Evolutionary conservation across 92 coral and sea anemone genomes (phyloP).

Genomic region (Scolanthus callimorphus): DNA sequence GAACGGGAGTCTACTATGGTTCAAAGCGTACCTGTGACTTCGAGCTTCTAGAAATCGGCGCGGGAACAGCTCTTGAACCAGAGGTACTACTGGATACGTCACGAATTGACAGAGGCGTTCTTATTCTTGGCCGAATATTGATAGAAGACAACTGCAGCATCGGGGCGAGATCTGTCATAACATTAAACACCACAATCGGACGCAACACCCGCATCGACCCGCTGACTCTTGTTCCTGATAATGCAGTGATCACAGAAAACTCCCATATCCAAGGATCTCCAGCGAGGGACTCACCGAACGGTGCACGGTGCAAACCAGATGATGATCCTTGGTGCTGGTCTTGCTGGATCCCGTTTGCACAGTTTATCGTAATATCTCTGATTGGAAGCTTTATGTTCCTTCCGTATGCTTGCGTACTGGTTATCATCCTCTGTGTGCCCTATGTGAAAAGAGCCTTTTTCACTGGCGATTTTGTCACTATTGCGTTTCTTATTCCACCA

Average conservation of each 20-base stretch:
- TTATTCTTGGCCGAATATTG: not conserved
- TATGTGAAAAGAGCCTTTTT: not conserved
- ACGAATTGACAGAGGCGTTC: not conserved
- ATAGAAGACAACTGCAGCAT: conserved; percentile 4
- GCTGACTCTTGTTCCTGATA: conserved; percentile 1
- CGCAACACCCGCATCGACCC: conserved; percentile 2
- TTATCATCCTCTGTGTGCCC: not conserved
- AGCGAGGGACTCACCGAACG: not conserved
- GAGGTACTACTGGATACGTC: not conserved
- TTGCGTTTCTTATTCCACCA: not conserved
- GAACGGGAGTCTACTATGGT: not conserved
- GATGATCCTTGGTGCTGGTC: not conserved
- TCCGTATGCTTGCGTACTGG: not conserved
- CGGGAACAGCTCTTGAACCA: not conserved
- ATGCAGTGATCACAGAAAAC: not conserved
- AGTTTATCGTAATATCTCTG: not conserved
- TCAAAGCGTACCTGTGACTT: not conserved
- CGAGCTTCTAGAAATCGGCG: not conserved
- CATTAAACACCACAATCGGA: not conserved
- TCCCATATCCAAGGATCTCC: not conserved
- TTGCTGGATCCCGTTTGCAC: not conserved
- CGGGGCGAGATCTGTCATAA: not conserved
- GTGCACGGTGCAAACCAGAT: not conserved
- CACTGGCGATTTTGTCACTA: not conserved
- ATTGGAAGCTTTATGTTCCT: not conserved